Base-by-base conservation (phyloP, 2,797 vertebrate species). In the Fringilla coelebs region DNA sequence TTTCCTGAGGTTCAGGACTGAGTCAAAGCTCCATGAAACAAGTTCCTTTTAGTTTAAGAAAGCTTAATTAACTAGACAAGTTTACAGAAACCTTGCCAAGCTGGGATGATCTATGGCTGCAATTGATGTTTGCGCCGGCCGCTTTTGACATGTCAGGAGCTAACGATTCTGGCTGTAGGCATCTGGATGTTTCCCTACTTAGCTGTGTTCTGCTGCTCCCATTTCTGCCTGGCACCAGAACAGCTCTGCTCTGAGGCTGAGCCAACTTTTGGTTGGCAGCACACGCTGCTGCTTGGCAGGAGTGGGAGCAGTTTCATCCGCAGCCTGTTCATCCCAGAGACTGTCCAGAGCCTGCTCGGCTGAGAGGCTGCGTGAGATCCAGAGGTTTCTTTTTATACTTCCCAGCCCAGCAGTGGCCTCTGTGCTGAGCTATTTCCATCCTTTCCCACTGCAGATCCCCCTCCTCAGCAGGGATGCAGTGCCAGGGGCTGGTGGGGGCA, bases 231-330 rank as follows among this genome's bases (percentile, higher is more conserved):
- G 94, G 92, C 92, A 92, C 70, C 65, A 22, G 57, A 17, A 58
- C 90, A 77, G 75, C 92, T 76, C 94, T n/a, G 45, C 58, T 41
- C 71, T 45, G 71, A 68, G 78, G 5, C 76, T 3, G 24, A 77
- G 87, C 95, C 94, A 91, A 7, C 87, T 92, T 55, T 57, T 24
- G 93, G 89, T 46, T 87, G 88, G 93, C 88, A 87, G 93, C 93
- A 68, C 41, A 40, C 3, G 7, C 77, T 82, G 74, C 86, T 77
- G 94, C 95, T 57, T 67, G 73, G 73, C 93, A 58, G 83, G 90
- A 73, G 17, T 1, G 28, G 86, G 75, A 94, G 81, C 49, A 34
- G 84, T 11, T 77, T 41, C 52, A 52, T 72, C 82, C n/a, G 6
- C 85, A 61, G 82, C 52, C 91, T 68, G 85, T 72, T 83, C 70